These are phyloP conservation scores for Orchestes rusci DNA, from an alignment of 2,888 invertebrate genomes.

Conservation along the genomic window DNA sequence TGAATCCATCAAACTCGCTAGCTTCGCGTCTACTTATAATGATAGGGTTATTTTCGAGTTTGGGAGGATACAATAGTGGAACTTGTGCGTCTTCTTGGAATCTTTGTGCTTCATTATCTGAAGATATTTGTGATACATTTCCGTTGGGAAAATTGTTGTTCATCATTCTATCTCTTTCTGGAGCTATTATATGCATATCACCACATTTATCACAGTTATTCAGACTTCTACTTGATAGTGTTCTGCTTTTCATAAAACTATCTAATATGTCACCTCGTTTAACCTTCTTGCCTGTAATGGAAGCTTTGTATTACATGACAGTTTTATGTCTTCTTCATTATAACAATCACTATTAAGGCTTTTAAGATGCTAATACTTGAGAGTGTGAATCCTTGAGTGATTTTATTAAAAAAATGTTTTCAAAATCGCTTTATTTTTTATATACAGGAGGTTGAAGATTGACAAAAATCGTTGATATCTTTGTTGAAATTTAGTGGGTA, in stretches of 20 bases:
- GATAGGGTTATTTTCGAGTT: constrained; percentile 31
- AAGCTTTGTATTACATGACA: too few species aligned
- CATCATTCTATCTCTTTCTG: constrained; percentile 44
- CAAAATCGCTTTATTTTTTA: too few species aligned
- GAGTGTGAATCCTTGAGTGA: too few species aligned
- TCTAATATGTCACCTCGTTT: constrained; percentile 28
- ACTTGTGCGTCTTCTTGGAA: constrained; percentile 39
- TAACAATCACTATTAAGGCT: too few species aligned
- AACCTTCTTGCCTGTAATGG: too few species aligned
- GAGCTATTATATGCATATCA: constrained; percentile 42
- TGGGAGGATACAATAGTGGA: constrained; percentile 40
- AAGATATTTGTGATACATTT: constrained; percentile 43
- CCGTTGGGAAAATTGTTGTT: constrained; percentile 53
- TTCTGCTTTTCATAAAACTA: constrained; percentile 24
- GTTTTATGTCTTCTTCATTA: too few species aligned
- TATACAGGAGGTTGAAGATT: too few species aligned
- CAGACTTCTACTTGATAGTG: constrained; percentile 42
- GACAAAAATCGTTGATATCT: too few species aligned
- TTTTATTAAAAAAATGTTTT: too few species aligned
- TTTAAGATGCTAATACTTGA: too few species aligned
- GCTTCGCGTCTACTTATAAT: constrained; percentile 38
- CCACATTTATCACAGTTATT: constrained; percentile 47
- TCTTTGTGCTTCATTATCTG: constrained; percentile 33
- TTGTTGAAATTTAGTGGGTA: too few species aligned
- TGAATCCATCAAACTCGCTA: constrained; percentile 38